These are phyloP conservation scores for Delphinus delphis DNA, from an alignment of 2,113 vertebrate genomes.

Conservation along the genomic window DNA sequence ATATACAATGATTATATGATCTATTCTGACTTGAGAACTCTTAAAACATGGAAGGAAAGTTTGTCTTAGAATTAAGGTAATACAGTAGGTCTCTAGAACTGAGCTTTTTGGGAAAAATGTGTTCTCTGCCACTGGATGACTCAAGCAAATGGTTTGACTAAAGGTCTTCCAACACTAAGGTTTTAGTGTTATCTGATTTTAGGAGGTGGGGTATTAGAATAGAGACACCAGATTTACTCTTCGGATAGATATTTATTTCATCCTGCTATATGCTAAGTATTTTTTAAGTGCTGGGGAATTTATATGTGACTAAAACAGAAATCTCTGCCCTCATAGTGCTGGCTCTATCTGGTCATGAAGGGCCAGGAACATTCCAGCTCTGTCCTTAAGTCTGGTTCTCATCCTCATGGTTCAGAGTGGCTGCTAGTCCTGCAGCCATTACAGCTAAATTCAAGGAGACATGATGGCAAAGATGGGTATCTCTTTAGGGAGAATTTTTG, in stretches of 20 bases:
- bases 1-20: neutral
- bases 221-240: neutral
- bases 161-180: neutral
- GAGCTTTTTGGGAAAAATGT: neutral
- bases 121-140: neutral
- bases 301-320: neutral
- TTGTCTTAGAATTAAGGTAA: neutral
- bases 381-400: neutral
- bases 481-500: neutral
- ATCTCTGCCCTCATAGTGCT: neutral
- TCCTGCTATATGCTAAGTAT: neutral
- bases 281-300: neutral
- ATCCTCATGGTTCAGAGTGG: neutral
- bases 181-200: slow-evolving; percentile 10
- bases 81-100: neutral
- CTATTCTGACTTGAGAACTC: neutral
- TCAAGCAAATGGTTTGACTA: neutral
- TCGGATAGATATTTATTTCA: neutral
- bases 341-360: neutral
- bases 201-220: neutral
- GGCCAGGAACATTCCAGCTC: neutral
- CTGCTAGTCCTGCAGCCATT: neutral
- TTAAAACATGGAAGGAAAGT: neutral
- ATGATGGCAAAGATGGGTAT: neutral
- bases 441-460: neutral